phyloP scores from a whole-genome alignment of 2,888 invertebrate species.

The Watsonalla cultraria region DNA sequence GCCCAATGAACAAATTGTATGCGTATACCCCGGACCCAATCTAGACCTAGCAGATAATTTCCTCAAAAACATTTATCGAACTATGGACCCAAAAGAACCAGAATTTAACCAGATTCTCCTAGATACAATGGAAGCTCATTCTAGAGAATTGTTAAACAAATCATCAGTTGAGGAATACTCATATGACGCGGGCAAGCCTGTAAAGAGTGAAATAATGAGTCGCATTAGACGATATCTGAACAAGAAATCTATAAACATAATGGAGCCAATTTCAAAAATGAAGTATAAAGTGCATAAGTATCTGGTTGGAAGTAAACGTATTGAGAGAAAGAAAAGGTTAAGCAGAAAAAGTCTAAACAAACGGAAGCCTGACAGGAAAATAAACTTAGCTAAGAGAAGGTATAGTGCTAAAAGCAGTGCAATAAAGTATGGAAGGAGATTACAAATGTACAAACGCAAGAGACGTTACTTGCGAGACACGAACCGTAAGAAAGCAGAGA shows the following conservation, averaged over 20 bases:
- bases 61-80: conserved; percentile 22
- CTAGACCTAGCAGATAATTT: conserved; percentile 49
- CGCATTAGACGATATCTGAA: conserved; percentile 61
- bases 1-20: conserved; percentile 35
- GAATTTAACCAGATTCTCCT: conserved; percentile 16
- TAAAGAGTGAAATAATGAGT: conserved; percentile 45
- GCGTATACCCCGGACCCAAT: conserved; percentile 56
- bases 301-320: conserved; percentile 4
- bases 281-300: conserved; percentile 31
- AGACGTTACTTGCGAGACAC: conserved; percentile 17
- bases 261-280: conserved; percentile 31
- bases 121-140: conserved; percentile 22
- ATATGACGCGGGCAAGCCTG: conserved; percentile 21
- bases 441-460: conserved; percentile 26
- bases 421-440: conserved; percentile 29
- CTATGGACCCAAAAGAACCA: conserved; percentile 2
- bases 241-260: conserved; percentile 35
- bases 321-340: conserved; percentile 18
- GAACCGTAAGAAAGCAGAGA: conserved; percentile 5
- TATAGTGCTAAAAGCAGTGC: conserved; percentile 16
- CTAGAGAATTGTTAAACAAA: conserved; percentile 24
- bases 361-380: not conserved
- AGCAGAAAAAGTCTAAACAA: conserved; percentile 7
- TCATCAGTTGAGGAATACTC: conserved; percentile 19
- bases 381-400: conserved; percentile 14